Evolutionary conservation across 2,888 invertebrate genomes (phyloP).

Genomic region (Rhingia rostrata): DNA sequence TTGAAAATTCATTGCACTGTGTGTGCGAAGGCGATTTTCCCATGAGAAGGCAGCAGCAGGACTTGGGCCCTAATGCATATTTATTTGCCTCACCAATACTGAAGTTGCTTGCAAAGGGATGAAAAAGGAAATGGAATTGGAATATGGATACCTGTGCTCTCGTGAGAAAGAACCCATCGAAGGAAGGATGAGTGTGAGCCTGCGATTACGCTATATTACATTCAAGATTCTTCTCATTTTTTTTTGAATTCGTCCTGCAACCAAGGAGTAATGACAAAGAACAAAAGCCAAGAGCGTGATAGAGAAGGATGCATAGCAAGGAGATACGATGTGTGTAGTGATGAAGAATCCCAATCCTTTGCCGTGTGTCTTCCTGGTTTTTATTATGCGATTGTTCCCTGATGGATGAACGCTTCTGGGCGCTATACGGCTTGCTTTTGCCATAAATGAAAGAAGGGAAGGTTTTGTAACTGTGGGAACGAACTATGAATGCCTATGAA

Average conservation of each 20-base stretch:
- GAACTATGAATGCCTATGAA: conserved; percentile 72
- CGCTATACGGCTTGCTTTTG: no score
- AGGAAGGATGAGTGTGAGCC: conserved; percentile 27
- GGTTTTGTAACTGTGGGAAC: conserved; percentile 58
- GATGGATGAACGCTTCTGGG: conserved; percentile 59
- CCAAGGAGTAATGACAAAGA: conserved; percentile 9
- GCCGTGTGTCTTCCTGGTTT: conserved; percentile 61
- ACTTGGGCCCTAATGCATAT: conserved; percentile 50
- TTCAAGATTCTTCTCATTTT: conserved; percentile 51
- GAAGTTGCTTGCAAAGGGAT: neutral
- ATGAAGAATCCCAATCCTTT: conserved; percentile 49
- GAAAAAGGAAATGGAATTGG: neutral
- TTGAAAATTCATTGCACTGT: conserved; percentile 61
- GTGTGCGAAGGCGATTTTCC: conserved; percentile 39
- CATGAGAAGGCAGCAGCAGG: conserved; percentile 52
- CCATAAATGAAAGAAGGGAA: conserved; percentile 8
- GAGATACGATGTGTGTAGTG: conserved; percentile 58
- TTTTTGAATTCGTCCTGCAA: conserved; percentile 16
- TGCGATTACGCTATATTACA: conserved; percentile 69
- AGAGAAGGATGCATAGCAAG: conserved; percentile 11
- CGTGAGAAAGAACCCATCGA: conserved; percentile 35
- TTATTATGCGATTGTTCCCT: conserved; percentile 19
- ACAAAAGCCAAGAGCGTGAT: neutral
- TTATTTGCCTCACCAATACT: conserved; percentile 70
- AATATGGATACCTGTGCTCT: conserved; percentile 14